phyloP scores from a whole-genome alignment of 2,888 invertebrate genomes.

The Laspeyria flexula region DNA sequence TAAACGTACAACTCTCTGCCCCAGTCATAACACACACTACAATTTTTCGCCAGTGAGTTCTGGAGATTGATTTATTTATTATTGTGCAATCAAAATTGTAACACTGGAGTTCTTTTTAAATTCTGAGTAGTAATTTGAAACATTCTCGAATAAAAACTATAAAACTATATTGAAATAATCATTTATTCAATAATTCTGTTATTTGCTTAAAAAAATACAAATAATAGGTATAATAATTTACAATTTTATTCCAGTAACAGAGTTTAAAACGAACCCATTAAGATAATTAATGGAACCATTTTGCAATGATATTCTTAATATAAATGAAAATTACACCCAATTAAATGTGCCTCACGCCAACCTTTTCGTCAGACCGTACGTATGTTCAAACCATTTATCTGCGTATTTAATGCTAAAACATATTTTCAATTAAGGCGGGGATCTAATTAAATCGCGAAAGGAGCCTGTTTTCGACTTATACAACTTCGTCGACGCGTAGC shows the following conservation, averaged over 20 bases:
- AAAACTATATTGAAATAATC: too few species aligned
- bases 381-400: conserved; percentile 65
- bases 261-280: conserved; percentile 2
- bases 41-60: too few species aligned
- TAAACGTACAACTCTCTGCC: too few species aligned
- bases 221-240: conserved; percentile 4
- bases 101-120: too few species aligned
- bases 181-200: too few species aligned
- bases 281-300: conserved; percentile 6
- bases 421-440: conserved; percentile 73
- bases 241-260: background rate
- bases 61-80: too few species aligned
- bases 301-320: conserved; percentile 1
- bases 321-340: conserved; percentile 3
- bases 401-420: conserved; percentile 67
- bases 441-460: conserved; percentile 77
- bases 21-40: too few species aligned
- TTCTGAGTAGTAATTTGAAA: too few species aligned
- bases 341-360: conserved; percentile 4
- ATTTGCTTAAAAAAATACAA: too few species aligned
- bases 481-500: conserved; percentile 60
- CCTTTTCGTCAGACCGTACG: conserved; percentile 46
- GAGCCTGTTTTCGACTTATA: conserved; percentile 71
- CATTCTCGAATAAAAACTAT: too few species aligned
- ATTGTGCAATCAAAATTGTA: too few species aligned